Conservation (phyloP, 2,113 vertebrate genomes). For the Ictalurus furcatus region DNA sequence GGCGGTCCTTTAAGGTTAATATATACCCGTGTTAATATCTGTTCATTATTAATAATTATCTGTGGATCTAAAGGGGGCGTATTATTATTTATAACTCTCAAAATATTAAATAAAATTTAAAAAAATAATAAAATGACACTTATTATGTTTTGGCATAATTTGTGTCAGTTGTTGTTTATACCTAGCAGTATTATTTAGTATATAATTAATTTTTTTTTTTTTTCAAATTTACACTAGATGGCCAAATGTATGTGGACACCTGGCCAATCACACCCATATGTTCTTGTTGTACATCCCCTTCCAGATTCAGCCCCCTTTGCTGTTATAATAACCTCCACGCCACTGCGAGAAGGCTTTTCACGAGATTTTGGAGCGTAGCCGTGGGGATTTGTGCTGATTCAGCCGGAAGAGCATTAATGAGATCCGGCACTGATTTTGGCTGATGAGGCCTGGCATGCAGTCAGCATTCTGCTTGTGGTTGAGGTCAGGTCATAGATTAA, state of each 20-base stretch:
- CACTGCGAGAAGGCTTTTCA: neutral
- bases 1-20: neutral
- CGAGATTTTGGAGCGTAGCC: neutral
- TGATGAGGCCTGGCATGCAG: neutral
- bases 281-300: neutral
- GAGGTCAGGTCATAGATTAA: neutral
- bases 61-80: neutral
- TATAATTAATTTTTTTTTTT: neutral
- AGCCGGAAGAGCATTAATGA: neutral
- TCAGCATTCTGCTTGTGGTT: neutral
- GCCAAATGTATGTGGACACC: neutral
- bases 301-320: neutral
- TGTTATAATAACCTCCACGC: neutral
- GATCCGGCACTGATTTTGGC: neutral
- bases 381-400: neutral
- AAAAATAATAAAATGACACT: neutral
- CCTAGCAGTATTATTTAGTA: neutral
- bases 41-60: neutral
- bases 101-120: too few relatives aligned
- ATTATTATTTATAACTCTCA: neutral
- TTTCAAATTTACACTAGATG: neutral
- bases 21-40: neutral
- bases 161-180: neutral
- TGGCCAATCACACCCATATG: neutral
- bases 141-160: neutral